These are phyloP conservation scores for Macropodus opercularis DNA, from an alignment of 2,797 vertebrate species.

Conservation along the genomic window DNA sequence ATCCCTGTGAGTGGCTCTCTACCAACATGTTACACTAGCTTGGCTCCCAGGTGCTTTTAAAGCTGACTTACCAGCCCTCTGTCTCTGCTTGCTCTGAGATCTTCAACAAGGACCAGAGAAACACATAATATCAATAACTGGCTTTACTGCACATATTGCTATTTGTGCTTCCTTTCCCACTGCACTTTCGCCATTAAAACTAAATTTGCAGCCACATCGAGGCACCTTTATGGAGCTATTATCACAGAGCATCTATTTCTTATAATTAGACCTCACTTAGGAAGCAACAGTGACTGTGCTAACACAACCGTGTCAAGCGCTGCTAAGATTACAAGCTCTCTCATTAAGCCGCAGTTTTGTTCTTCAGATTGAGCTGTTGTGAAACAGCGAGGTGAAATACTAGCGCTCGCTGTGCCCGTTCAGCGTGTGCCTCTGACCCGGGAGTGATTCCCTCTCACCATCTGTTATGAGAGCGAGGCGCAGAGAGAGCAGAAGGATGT, in stretches of 20 bases:
- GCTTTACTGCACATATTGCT: slow-evolving; percentile 3
- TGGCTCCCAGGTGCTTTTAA: slow-evolving; percentile 37
- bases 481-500: slow-evolving; percentile 21
- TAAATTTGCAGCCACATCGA: slow-evolving; percentile 22
- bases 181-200: slow-evolving; percentile 6
- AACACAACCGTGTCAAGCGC: slow-evolving; percentile 26
- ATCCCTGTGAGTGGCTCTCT: slow-evolving; percentile 41
- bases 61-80: slow-evolving; percentile 19
- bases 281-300: slow-evolving; percentile 18
- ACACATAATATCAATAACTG: slow-evolving; percentile 34
- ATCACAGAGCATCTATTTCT: slow-evolving; percentile 29
- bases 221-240: slow-evolving; percentile 19
- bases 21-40: slow-evolving; percentile 36
- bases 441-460: slow-evolving; percentile 41
- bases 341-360: slow-evolving; percentile 28
- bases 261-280: slow-evolving; percentile 34
- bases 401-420: slow-evolving; percentile 32
- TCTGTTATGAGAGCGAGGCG: slow-evolving; percentile 38
- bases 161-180: slow-evolving; percentile 1
- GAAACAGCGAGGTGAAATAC: slow-evolving; percentile 23
- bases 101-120: slow-evolving; percentile 23
- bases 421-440: slow-evolving; percentile 33
- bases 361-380: slow-evolving; percentile 27
- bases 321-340: slow-evolving; percentile 21
- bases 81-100: slow-evolving; percentile 24